These are phyloP conservation scores for Brachionus rubens DNA, from an alignment of 1,140 invertebrate genomes.

Conservation along the genomic window DNA sequence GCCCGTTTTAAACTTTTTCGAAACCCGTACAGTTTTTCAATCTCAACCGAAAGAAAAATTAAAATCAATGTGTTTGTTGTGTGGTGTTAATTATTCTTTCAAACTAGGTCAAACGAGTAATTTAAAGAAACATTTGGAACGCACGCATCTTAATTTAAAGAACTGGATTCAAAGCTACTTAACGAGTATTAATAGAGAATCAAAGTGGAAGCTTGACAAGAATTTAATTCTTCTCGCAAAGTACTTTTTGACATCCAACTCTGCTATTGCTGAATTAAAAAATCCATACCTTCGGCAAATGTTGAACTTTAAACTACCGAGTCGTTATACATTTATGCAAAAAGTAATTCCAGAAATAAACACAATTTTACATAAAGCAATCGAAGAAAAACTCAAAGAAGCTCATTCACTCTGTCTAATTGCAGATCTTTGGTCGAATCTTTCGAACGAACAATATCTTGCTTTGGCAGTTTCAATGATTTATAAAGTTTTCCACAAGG, in stretches of 20 bases:
- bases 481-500: not conserved
- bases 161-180: not conserved
- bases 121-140: constrained; percentile 7
- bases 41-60: not conserved
- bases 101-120: not conserved
- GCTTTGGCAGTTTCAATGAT: constrained; percentile 10
- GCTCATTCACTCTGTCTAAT: constrained; percentile 19
- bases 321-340: not conserved
- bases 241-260: not conserved
- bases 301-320: not conserved
- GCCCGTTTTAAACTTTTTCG: not conserved
- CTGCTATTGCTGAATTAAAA: not conserved
- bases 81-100: not conserved
- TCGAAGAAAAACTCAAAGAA: constrained; percentile 8
- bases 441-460: not conserved
- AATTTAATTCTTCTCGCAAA: not conserved
- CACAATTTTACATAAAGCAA: not conserved
- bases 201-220: constrained; percentile 11
- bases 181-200: not conserved
- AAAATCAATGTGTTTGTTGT: not conserved
- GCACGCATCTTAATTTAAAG: not conserved
- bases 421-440: constrained; percentile 18
- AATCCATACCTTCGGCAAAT: not conserved
- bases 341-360: not conserved
- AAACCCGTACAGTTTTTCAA: not conserved